Base-by-base conservation (phyloP, 2,113 vertebrate genomes). In the Datnioides undecimradiatus region DNA sequence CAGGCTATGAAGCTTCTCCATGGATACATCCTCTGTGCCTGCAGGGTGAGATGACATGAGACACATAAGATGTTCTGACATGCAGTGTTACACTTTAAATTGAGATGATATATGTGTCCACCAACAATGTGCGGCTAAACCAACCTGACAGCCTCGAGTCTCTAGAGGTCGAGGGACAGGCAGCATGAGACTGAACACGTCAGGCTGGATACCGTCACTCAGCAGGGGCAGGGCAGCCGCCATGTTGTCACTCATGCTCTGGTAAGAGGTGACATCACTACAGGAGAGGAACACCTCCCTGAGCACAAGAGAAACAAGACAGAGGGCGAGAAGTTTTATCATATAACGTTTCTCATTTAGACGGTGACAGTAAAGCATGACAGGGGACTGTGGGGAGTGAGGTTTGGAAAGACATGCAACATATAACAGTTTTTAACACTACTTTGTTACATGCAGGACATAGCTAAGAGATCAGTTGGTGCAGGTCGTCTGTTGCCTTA, bases 1-100 rank as follows among this genome's bases (percentile, higher is more conserved):
- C 91, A 87, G 72, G 85, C 90, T 68, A 94, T 69, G 78, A 95
- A 95, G 59, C 91, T 73, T 82, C 94, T 96, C 94, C 95, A 96
- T 67, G 95, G 93, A 90, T 93, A 96, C 76, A 93, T 48, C 23
- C 29, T 51, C 40, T 85, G 68, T 11, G 90, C 87, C 95, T 96
- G 71, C 60, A 83, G 63, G 73, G 40, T 16, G 71, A 54, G 14
- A 19, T 9, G 29, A 73, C 19, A 52, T 8, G 3, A 23, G 33
- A 34, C 13, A 48, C 14, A 55, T 40, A 2, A 31, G 25, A 43
- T 27, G 64, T 21, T 17, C 4, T 52, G 0, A 58, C 27, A 36
- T 33, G 52, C 21, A 19, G 21, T 60, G 3, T 29, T 25, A 17
- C 31, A 38, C 9, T 58, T 63, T 0, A 2, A 40, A 11, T 43